Conservation (phyloP, 1,140 invertebrate species). For the Mycetomoellerius zeteki region DNA sequence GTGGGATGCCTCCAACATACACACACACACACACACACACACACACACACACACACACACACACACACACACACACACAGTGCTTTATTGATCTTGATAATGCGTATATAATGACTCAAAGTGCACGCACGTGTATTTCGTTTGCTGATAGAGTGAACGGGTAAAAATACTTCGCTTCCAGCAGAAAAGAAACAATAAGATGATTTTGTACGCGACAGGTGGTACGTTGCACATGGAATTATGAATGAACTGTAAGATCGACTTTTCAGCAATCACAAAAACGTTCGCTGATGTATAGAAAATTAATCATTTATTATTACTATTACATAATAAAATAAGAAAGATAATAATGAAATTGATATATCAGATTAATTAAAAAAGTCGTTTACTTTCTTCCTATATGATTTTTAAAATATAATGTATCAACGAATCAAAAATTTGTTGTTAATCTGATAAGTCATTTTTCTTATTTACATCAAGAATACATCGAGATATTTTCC, state of each 20-base stretch:
- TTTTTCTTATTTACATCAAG: not conserved
- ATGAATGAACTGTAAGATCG: slow-evolving; percentile 40
- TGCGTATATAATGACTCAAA: slow-evolving; percentile 46
- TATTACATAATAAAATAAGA: not conserved
- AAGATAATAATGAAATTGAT: not conserved
- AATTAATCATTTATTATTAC: not conserved
- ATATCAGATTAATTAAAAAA: not conserved
- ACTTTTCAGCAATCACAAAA: slow-evolving; percentile 8
- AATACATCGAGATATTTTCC: too few species aligned
- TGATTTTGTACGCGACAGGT: slow-evolving; percentile 48
- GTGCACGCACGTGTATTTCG: slow-evolving; percentile 44
- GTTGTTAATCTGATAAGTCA: not conserved
- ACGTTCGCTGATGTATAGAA: not conserved
- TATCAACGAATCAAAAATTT: not conserved
- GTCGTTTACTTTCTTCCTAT: not conserved
- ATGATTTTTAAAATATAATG: not conserved
- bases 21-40: too few species aligned
- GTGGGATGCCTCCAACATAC: slow-evolving; percentile 29
- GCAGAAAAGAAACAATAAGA: slow-evolving; percentile 44
- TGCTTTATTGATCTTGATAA: slow-evolving; percentile 63
- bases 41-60: too few species aligned
- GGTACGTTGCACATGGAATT: slow-evolving; percentile 38
- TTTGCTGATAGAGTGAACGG: not conserved
- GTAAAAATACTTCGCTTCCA: slow-evolving; percentile 18
- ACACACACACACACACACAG: too few species aligned